A percentile compares a stretch with the other conserved stretches of the same genome.
phyloP scores from a whole-genome alignment of 2,797 vertebrate species.

The Calcarius lapponicus region DNA sequence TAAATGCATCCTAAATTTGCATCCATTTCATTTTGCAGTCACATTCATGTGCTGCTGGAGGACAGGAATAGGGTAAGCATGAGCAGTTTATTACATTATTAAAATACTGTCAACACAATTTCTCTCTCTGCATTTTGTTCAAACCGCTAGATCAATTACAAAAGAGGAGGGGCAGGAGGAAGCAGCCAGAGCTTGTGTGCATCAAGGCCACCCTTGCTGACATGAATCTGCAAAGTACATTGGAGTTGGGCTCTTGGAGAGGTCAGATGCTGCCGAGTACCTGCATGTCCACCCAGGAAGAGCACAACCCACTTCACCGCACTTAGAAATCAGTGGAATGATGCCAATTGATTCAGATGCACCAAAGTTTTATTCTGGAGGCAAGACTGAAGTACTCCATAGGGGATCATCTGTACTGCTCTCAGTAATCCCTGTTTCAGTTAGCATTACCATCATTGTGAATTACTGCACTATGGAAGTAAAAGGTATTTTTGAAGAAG shows the following conservation, averaged over 20 bases:
- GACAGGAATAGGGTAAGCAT: not conserved
- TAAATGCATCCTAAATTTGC: not conserved
- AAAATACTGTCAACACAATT: not conserved
- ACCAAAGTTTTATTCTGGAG: not conserved
- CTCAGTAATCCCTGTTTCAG: not conserved
- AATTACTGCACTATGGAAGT: not conserved
- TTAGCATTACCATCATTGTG: not conserved
- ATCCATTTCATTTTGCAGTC: not conserved
- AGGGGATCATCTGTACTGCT: not conserved
- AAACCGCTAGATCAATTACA: not conserved
- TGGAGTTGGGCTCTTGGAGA: not conserved
- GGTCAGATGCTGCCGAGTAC: not conserved
- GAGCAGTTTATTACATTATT: not conserved
- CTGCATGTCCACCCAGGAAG: not conserved
- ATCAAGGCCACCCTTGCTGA: not conserved
- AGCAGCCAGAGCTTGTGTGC: not conserved
- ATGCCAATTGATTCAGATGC: not conserved
- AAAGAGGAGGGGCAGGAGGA: not conserved
- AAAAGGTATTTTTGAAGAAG: not conserved
- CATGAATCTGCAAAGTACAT: not conserved
- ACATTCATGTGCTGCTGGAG: not conserved
- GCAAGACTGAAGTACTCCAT: not conserved
- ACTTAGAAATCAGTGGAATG: not conserved
- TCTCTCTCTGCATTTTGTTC: not conserved
- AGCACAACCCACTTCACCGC: not conserved